Conservation (phyloP, 2,797 vertebrate species). For the Vespertilio murinus region DNA sequence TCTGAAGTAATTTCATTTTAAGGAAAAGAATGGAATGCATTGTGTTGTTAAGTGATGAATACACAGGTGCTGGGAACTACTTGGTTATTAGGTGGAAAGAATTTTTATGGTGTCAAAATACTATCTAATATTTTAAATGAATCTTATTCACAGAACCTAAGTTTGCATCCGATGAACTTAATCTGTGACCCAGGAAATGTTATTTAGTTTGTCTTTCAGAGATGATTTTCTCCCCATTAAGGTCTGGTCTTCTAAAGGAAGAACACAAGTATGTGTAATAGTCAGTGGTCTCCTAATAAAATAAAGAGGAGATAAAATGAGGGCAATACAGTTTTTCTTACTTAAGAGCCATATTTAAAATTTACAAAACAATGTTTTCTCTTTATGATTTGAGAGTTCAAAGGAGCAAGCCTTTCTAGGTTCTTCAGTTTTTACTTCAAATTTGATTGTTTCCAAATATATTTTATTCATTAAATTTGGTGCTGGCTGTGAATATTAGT, state of each 20-base stretch:
- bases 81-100: constrained; percentile 47
- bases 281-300: neutral
- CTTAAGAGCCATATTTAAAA: constrained; percentile 30
- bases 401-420: neutral
- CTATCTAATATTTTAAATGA: neutral
- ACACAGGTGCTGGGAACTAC: constrained; percentile 48
- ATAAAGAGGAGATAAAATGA: neutral
- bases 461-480: constrained; percentile 62
- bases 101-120: constrained; percentile 31
- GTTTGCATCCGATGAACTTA: neutral
- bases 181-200: neutral
- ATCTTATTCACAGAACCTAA: neutral
- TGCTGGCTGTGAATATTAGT: constrained; percentile 57
- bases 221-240: neutral
- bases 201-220: neutral
- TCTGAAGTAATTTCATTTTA: constrained; percentile 18
- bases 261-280: neutral
- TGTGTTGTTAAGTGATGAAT: constrained; percentile 26
- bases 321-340: neutral
- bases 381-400: constrained; percentile 41
- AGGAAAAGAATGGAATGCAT: neutral
- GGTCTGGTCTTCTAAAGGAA: neutral
- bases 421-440: constrained; percentile 41
- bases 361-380: constrained; percentile 10
- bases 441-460: constrained; percentile 48